Evolutionary conservation across 53 echinoderm and acorn worm species (phyloP).

Genomic region (Astropecten irregularis): DNA sequence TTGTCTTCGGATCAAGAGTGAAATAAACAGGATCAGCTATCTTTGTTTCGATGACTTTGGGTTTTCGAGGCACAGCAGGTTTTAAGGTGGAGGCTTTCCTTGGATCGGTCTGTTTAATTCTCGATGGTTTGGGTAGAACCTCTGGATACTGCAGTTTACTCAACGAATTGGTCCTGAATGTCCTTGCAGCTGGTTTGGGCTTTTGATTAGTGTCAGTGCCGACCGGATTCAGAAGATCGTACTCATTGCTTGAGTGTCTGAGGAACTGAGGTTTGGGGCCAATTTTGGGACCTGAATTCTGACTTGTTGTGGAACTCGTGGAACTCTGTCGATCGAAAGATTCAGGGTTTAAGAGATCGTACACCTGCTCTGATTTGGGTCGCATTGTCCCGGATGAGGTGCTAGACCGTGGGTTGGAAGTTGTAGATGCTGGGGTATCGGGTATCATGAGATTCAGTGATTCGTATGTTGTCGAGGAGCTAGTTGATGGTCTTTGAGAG

Average conservation of each 20-base stretch:
- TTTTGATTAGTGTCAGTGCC: no score
- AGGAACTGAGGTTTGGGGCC: slow-evolving; percentile 2
- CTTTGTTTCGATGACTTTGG: neutral
- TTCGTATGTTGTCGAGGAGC: neutral
- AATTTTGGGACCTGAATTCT: neutral
- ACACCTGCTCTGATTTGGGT: neutral
- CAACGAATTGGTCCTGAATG: neutral
- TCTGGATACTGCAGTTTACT: neutral
- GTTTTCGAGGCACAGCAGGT: neutral
- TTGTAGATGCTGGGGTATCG: neutral
- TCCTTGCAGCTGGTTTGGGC: no score
- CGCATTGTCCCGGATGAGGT: neutral
- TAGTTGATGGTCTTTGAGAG: neutral
- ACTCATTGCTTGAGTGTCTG: neutral
- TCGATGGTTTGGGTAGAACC: neutral
- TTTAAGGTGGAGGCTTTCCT: neutral
- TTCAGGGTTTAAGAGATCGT: slow-evolving; percentile 18
- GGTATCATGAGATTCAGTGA: neutral
- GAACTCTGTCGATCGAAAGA: neutral
- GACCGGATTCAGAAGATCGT: neutral
- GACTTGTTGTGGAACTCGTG: neutral
- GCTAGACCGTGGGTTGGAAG: neutral
- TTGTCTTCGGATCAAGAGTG: neutral
- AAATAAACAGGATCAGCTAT: neutral
- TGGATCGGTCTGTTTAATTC: neutral